These are phyloP conservation scores for Drosophila fungiperda DNA, from an alignment of 2,888 invertebrate genomes.

Conservation along the genomic window DNA sequence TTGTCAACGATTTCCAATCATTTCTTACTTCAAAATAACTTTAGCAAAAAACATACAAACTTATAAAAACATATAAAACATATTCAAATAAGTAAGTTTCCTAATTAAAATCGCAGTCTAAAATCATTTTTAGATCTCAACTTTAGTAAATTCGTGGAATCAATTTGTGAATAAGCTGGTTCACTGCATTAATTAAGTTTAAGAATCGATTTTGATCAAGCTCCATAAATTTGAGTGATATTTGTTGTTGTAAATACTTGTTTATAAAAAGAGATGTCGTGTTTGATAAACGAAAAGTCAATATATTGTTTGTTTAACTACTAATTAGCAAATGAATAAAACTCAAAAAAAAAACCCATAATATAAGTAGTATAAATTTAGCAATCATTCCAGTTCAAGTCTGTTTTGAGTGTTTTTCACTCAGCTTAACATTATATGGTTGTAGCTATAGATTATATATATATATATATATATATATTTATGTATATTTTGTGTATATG, in stretches of 20 bases:
- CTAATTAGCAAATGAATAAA: constrained; percentile 37
- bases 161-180: constrained; percentile 33
- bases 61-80: too few relatives aligned
- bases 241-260: constrained; percentile 20
- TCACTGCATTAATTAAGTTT: constrained; percentile 41
- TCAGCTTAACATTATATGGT: constrained; percentile 38
- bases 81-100: background rate
- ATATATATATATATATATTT: background rate
- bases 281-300: constrained; percentile 4
- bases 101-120: background rate
- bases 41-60: too few relatives aligned
- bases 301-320: background rate
- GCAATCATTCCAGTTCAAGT: constrained; percentile 46
- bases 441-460: background rate
- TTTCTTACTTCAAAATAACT: background rate
- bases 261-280: background rate
- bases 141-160: background rate
- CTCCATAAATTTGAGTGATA: constrained; percentile 14
- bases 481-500: background rate
- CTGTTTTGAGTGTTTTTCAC: constrained; percentile 33
- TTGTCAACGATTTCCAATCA: background rate
- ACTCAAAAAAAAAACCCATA: background rate
- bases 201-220: constrained; percentile 20
- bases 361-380: background rate
- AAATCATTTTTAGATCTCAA: background rate